Percentiles rank a stretch among this genome's conserved stretches.
Evolutionary conservation across 1,140 invertebrate genomes (phyloP).

Genomic region (Drosophila tropicalis): DNA sequence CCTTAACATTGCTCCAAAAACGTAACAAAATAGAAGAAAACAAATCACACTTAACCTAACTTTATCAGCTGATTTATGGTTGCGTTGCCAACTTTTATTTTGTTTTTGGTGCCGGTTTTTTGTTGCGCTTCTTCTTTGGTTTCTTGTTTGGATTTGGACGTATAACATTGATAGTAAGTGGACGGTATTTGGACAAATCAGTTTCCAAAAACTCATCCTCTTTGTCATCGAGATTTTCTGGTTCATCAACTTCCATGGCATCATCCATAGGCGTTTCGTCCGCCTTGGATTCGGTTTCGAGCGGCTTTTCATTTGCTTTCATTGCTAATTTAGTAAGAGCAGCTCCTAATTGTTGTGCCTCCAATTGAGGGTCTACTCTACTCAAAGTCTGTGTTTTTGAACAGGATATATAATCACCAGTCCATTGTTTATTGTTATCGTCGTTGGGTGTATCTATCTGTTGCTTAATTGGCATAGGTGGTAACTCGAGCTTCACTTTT

Average conservation of each 20-base stretch:
- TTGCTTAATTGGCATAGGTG: neutral
- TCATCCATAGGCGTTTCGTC: neutral
- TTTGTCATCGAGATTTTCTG: slow-evolving; percentile 10
- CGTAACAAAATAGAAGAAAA: slow-evolving; percentile 46
- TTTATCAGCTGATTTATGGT: slow-evolving; percentile 54
- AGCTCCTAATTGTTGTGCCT: slow-evolving; percentile 42
- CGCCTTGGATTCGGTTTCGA: neutral
- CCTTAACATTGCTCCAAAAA: slow-evolving; percentile 49
- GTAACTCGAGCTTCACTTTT: neutral
- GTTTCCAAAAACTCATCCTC: slow-evolving; percentile 57
- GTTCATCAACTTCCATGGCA: slow-evolving; percentile 37
- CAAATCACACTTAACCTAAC: slow-evolving; percentile 53
- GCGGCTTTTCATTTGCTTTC: slow-evolving; percentile 24
- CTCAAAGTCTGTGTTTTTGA: slow-evolving; percentile 18
- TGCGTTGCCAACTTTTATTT: slow-evolving; percentile 59
- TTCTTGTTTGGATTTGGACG: slow-evolving; percentile 66
- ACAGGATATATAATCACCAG: slow-evolving; percentile 59
- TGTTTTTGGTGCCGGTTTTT: slow-evolving; percentile 44
- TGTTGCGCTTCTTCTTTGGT: slow-evolving; percentile 67
- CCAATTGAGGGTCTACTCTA: slow-evolving; percentile 37
- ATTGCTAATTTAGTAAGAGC: slow-evolving; percentile 48
- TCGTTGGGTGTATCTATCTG: neutral
- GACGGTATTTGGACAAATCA: slow-evolving; percentile 44
- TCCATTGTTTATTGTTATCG: slow-evolving; percentile 30
- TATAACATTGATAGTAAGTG: slow-evolving; percentile 58